Evolutionary conservation across 1,140 invertebrate species (phyloP), one percentile per base, ranked within the genome.

Genomic region (Bombus pyrosoma): DNA sequence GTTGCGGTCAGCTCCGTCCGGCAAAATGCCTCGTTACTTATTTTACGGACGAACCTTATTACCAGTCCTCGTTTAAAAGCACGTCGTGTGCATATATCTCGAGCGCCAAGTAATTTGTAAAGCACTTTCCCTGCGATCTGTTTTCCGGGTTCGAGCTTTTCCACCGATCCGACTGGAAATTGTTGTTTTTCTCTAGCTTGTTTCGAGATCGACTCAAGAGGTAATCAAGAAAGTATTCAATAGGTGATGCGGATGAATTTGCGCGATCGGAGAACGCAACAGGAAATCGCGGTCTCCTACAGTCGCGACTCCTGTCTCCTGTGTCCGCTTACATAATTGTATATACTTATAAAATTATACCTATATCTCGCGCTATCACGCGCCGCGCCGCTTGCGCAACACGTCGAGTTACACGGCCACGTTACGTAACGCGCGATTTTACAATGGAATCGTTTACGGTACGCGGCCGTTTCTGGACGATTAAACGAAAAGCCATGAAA

Each of bases 1-100:
- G 73, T 53, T 72, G 74, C 81, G 47, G 41, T 76, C 39, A 68
- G 39, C 12, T 41, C 39, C 81, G 37, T n/a, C 64, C 37, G 74
- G 34, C 32, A 41, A 39, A 75, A 57, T 43, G 83, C 73, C 69
- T 89, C 88, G 86, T 89, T 89, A 89, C 62, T 89, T 89, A 86
- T 86, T 88, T 89, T 80, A 64, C 62, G 69, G 74, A 86, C 77
- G 53, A 59, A 37, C 57, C 74, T 86, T 83, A 75, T 86, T 88
- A 87, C 74, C 77, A 43, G 68, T 25, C 3, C 47, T 39, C 78
- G 66, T 59, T 88, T 79, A 89, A 82, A 86, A 75, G 25, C 62
- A 37, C 83, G 15, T 47, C 57, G n/a, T 25, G 25, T 15, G 53
- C 62, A 66, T 84, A 66, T 82, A 81, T 72, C 43, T 25, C 47